Base-by-base conservation (phyloP, 2,888 invertebrate genomes). In the Mythimna pallens region DNA sequence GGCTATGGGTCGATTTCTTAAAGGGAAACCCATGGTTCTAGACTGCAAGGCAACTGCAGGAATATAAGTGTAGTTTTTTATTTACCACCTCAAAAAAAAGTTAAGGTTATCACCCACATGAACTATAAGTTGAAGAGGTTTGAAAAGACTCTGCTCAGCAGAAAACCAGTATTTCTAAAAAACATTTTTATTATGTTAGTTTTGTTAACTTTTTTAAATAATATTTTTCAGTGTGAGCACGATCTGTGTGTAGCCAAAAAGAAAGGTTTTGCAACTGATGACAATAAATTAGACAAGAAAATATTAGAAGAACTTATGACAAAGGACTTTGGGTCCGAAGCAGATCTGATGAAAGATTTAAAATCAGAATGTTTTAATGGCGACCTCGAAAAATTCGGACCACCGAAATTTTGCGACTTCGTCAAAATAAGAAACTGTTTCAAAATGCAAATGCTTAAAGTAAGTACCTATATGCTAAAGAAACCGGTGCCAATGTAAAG, bases 161-260 rank as follows among this genome's bases (percentile, higher is more conserved):
- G 5, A 47, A 47, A 47, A 17, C 9, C 9, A 47, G 17, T 9
- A 9, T 43, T 30, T 4, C 9, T 1, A 17, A 57, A 57, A 17
- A 57, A 17, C 3, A 0, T 9, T 9, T 17, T 30, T 20, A 57
- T 58, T 14, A 40, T 10, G 8, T 22, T 0, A n/a, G 6, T 36
- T 59, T 14, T n/a, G 7, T 36, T 34, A 6, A 58, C 25, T 22
- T 20, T 25, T 10, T 10, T 17, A 17, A 4, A 14, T 43, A 20
- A 25, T 67, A 0, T 47, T n/a, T 76, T 90, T 55, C 72, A 91
- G 91, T 91, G 91, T 62, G 87, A 88, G 0, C 52, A 72, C 34
- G 87, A 87, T 0, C 76, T 85, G 50, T 92, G 92, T 57, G 0
- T 87, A 12, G 90, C 87, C 2, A 82, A 81, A 25, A 90, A 90